phyloP scores from a whole-genome alignment of 2,113 vertebrate species.

The Colinus virginianus region DNA sequence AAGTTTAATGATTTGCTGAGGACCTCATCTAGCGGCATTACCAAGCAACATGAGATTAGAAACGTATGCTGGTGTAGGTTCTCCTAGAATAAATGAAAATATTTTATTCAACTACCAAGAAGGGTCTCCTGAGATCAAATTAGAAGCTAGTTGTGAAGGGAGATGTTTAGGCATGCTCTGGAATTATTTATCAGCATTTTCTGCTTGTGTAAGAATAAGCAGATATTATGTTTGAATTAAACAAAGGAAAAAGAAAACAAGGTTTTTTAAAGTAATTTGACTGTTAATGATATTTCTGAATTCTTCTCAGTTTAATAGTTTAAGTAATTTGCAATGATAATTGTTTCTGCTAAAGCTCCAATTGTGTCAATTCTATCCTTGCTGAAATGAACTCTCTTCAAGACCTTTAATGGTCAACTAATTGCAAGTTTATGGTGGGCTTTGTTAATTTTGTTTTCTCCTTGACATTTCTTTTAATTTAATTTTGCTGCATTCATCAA shows the following conservation, averaged over 20 bases:
- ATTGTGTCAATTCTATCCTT: slow-evolving; percentile 52
- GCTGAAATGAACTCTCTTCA: slow-evolving; percentile 74
- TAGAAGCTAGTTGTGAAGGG: slow-evolving; percentile 87
- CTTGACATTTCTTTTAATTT: slow-evolving; percentile 79
- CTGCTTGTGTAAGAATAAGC: slow-evolving; percentile 82
- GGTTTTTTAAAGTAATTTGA: slow-evolving; percentile 79
- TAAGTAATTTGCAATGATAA: slow-evolving; percentile 82
- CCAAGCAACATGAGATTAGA: slow-evolving; percentile 81
- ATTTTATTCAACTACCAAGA: slow-evolving; percentile 83
- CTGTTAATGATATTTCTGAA: slow-evolving; percentile 84
- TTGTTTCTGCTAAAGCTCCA: slow-evolving; percentile 65
- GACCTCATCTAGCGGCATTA: slow-evolving; percentile 83
- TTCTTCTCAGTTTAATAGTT: slow-evolving; percentile 83
- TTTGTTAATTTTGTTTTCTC: slow-evolving; percentile 79
- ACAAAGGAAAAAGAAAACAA: slow-evolving; percentile 81
- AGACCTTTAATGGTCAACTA: slow-evolving; percentile 74
- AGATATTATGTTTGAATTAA: slow-evolving; percentile 87
- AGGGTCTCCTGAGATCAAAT: slow-evolving; percentile 87
- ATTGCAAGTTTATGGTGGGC: slow-evolving; percentile 74
- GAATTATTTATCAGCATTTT: slow-evolving; percentile 89
- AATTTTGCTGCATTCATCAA: slow-evolving; percentile 76
- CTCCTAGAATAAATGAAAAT: slow-evolving; percentile 82
- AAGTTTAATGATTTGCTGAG: slow-evolving; percentile 87
- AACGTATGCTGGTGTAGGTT: slow-evolving; percentile 79
- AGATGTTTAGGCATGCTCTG: slow-evolving; percentile 85